These are phyloP conservation scores for Serripes groenlandicus DNA, from an alignment of 2,888 invertebrate genomes.

Conservation along the genomic window DNA sequence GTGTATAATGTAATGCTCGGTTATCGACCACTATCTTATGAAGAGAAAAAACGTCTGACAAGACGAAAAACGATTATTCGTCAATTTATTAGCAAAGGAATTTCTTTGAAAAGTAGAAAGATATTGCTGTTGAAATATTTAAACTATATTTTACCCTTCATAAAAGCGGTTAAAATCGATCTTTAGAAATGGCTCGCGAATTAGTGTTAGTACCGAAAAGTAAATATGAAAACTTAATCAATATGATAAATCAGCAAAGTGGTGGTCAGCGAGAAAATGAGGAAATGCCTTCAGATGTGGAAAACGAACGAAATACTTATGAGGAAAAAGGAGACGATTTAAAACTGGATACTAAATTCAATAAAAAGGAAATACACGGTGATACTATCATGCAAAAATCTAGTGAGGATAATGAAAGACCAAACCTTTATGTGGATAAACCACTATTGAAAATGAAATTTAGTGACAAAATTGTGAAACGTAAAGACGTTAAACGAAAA, in stretches of 20 bases:
- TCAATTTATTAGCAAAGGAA: conserved; percentile 40
- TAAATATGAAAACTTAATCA: conserved; percentile 38
- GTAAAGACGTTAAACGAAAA: background rate
- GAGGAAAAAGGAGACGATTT: background rate
- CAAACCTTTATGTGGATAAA: conserved; percentile 34
- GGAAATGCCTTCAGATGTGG: background rate
- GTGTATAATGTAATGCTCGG: conserved; percentile 42
- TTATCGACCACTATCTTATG: conserved; percentile 10
- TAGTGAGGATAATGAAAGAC: conserved; percentile 12
- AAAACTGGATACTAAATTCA: background rate
- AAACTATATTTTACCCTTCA: conserved; percentile 36
- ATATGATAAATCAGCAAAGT: conserved; percentile 16
- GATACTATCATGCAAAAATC: too few relatives aligned
- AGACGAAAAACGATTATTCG: conserved; percentile 53
- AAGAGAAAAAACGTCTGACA: conserved; percentile 36
- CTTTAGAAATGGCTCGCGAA: conserved; percentile 48
- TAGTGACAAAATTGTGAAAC: background rate
- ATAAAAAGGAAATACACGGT: too few relatives aligned
- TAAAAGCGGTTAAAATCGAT: conserved; percentile 20
- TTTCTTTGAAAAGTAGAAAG: conserved; percentile 37
- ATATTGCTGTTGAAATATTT: conserved; percentile 27
- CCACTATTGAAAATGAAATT: conserved; percentile 33
- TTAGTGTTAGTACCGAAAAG: conserved; percentile 47
- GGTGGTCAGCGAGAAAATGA: conserved; percentile 29
- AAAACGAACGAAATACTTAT: background rate